Evolutionary conservation across 2,888 invertebrate genomes (phyloP).

Genomic region (Ephialtes manifestator): DNA sequence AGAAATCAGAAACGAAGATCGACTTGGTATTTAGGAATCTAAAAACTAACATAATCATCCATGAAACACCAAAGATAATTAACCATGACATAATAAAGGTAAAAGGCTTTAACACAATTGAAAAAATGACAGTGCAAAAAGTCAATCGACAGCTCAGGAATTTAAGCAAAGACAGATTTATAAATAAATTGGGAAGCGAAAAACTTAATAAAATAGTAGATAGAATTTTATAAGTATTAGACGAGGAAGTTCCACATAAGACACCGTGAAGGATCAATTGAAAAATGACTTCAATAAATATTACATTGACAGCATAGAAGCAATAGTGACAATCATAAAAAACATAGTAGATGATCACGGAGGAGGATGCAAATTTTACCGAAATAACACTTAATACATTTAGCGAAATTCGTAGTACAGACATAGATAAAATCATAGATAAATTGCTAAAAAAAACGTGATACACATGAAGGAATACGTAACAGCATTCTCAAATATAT

Average conservation of each 20-base stretch:
- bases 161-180: not conserved
- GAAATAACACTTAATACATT: not conserved
- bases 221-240: not conserved
- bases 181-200: not conserved
- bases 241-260: conserved; percentile 6
- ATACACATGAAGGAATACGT: conserved; percentile 28
- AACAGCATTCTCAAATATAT: not conserved
- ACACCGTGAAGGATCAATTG: too few species aligned
- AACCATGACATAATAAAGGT: not conserved
- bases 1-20: not conserved
- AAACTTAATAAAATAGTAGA: not conserved
- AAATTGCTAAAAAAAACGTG: conserved; percentile 1
- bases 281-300: conserved; percentile 7
- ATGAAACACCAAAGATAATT: too few species aligned
- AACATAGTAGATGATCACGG: not conserved
- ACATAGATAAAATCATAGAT: not conserved
- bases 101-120: not conserved
- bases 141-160: not conserved
- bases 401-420: not conserved
- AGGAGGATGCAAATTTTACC: not conserved
- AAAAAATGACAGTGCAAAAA: not conserved
- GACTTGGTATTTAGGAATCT: conserved; percentile 14
- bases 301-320: too few species aligned
- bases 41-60: not conserved
- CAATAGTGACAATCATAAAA: not conserved